These are phyloP conservation scores for Anadara kagoshimensis DNA, from an alignment of 1,140 invertebrate species.

Conservation along the genomic window DNA sequence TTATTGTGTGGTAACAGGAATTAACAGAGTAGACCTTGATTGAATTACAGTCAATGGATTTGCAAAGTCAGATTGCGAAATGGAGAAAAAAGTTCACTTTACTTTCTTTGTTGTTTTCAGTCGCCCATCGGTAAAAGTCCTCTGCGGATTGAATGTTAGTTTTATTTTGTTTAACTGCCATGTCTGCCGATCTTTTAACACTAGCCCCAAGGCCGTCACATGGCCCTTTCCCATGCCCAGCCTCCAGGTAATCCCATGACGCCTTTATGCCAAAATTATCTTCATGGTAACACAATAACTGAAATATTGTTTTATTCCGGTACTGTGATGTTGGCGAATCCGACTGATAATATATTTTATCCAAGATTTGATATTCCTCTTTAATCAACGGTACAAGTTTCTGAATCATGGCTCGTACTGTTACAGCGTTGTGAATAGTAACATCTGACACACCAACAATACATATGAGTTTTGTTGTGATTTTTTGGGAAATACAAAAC, in stretches of 20 bases:
- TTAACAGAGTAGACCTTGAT: neutral
- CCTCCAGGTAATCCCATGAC: conserved; percentile 8
- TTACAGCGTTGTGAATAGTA: no score
- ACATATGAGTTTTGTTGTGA: no score
- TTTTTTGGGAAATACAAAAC: no score
- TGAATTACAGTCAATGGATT: neutral
- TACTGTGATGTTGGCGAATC: conserved; percentile 11
- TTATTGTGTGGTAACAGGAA: neutral
- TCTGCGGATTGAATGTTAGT: neutral
- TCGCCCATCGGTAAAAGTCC: neutral
- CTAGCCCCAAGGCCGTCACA: conserved; percentile 13
- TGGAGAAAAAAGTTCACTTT: neutral
- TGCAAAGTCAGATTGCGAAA: neutral
- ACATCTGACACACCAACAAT: no score
- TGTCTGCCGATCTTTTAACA: conserved; percentile 7
- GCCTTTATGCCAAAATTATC: conserved; percentile 3
- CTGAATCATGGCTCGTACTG: no score
- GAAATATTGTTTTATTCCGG: conserved; percentile 7
- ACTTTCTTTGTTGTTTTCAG: neutral
- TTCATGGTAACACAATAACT: neutral
- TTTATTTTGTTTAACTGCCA: conserved; percentile 4
- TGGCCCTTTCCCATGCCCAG: conserved; percentile 14
- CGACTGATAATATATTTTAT: conserved; percentile 1
- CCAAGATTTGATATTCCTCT: no score
- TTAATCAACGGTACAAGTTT: no score